These are phyloP conservation scores for Rapana venosa DNA, from an alignment of 2,888 invertebrate genomes.

Conservation along the genomic window DNA sequence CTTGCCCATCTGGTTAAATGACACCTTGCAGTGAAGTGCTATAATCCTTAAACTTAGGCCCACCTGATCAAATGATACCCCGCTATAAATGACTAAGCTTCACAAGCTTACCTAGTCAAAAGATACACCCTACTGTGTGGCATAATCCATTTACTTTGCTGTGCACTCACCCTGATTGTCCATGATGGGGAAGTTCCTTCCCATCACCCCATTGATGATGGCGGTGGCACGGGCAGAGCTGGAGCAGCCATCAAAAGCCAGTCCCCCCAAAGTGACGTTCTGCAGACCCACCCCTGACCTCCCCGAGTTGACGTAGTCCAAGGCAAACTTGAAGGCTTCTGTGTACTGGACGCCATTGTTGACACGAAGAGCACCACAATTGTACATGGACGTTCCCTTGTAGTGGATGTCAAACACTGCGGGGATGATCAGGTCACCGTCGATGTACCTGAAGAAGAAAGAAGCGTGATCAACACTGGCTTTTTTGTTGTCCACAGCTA, in stretches of 20 bases:
- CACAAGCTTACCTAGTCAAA: too few species aligned
- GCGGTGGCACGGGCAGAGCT: slow-evolving; percentile 62
- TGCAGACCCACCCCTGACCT: slow-evolving; percentile 53
- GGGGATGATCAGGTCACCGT: slow-evolving; percentile 71
- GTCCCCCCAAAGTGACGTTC: slow-evolving; percentile 66
- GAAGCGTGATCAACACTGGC: too few species aligned
- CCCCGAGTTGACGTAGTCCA: slow-evolving; percentile 64
- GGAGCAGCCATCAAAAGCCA: slow-evolving; percentile 73
- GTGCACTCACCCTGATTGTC: slow-evolving; percentile 28
- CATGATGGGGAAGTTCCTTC: slow-evolving; percentile 30
- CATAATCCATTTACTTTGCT: background rate
- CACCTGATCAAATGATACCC: too few species aligned
- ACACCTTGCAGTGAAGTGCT: too few species aligned
- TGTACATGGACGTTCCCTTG: slow-evolving; percentile 62
- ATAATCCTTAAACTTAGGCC: too few species aligned
- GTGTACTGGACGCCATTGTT: slow-evolving; percentile 70
- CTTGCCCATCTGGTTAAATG: too few species aligned
- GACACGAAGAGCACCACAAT: slow-evolving; percentile 61
- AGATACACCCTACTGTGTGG: too few species aligned
- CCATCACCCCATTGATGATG: slow-evolving; percentile 62
- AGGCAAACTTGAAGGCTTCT: slow-evolving; percentile 71
- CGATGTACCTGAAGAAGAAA: slow-evolving; percentile 51
- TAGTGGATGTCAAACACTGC: slow-evolving; percentile 72
- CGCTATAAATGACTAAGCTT: too few species aligned
- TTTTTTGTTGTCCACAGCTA: too few species aligned